Percentiles rank a stretch among this genome's conserved stretches.
These are phyloP conservation scores for Calcarius lapponicus DNA, from an alignment of 2,797 vertebrate genomes.

Conservation along the genomic window DNA sequence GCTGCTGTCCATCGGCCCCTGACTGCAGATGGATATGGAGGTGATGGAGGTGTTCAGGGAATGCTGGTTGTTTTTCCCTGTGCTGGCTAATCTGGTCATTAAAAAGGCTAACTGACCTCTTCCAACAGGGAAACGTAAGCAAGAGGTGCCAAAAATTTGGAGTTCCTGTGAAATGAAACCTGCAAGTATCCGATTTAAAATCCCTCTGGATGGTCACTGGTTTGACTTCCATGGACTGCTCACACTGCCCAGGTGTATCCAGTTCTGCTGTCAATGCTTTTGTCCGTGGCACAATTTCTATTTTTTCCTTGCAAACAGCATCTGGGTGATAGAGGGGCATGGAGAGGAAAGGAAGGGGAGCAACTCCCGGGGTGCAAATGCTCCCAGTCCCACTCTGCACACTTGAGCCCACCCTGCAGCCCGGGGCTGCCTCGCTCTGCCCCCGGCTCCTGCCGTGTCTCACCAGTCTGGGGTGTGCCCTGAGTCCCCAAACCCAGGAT, in stretches of 20 bases:
- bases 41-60: background rate
- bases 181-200: background rate
- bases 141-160: background rate
- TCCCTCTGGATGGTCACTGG: rapidly evolving
- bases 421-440: rapidly evolving
- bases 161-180: background rate
- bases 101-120: background rate
- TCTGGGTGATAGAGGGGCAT: background rate
- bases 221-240: background rate
- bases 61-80: background rate
- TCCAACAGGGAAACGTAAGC: background rate
- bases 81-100: background rate
- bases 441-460: rapidly evolving
- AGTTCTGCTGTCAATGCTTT: background rate
- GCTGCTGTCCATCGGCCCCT: background rate
- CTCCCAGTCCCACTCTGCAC: rapidly evolving
- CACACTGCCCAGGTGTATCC: background rate
- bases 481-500: background rate
- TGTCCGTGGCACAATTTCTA: rapidly evolving
- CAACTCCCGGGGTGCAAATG: rapidly evolving
- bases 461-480: background rate
- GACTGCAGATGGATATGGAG: rapidly evolving
- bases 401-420: background rate
- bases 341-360: background rate
- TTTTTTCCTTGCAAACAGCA: background rate